Percentiles rank a stretch among this genome's conserved stretches.
phyloP scores from a whole-genome alignment of 2,888 invertebrate species.

The Deilephila porcellus region DNA sequence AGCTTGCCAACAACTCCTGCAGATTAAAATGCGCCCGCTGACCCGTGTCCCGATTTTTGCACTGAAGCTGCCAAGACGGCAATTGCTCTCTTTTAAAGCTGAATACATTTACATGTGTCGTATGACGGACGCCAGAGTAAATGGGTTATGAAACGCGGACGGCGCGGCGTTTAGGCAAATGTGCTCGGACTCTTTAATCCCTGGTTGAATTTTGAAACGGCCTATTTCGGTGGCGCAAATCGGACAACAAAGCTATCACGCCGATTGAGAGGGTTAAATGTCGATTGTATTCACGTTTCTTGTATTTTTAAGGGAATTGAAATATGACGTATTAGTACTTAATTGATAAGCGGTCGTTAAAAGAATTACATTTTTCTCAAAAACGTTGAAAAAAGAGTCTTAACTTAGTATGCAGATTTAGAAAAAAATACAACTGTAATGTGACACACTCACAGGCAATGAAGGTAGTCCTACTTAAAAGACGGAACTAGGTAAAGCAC shows the following conservation, averaged over 20 bases:
- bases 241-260: not conserved
- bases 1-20: constrained; percentile 1
- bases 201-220: not conserved
- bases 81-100: constrained; percentile 18
- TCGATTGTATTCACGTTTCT: not conserved
- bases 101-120: constrained; percentile 1
- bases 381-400: too few species aligned
- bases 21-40: constrained; percentile 18
- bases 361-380: too few species aligned
- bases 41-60: constrained; percentile 17
- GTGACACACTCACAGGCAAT: too few species aligned
- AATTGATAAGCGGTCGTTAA: too few species aligned
- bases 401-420: too few species aligned
- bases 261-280: not conserved
- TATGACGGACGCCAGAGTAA: not conserved
- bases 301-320: not conserved
- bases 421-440: too few species aligned
- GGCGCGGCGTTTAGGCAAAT: not conserved
- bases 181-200: not conserved
- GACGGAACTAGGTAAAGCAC: too few species aligned
- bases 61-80: constrained; percentile 16
- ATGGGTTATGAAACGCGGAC: not conserved
- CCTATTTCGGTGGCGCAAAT: not conserved
- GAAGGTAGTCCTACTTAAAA: too few species aligned
- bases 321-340: too few species aligned